These are phyloP conservation scores for Cisticola juncidis DNA, from an alignment of 2,113 vertebrate species.

Conservation along the genomic window DNA sequence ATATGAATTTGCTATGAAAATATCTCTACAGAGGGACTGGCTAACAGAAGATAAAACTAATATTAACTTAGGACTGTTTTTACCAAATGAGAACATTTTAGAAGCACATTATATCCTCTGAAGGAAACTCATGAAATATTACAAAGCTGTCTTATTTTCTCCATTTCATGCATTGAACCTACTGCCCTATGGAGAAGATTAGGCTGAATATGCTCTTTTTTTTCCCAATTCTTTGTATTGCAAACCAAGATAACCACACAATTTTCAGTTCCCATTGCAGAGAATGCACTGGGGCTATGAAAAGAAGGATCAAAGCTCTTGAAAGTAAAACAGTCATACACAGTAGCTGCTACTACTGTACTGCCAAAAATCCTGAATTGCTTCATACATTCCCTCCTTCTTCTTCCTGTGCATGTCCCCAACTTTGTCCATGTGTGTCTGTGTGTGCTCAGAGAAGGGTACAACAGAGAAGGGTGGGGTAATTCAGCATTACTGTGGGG, in stretches of 20 bases:
- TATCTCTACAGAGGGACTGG: neutral
- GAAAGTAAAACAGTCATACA: neutral
- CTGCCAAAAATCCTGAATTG: neutral
- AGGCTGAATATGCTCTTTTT: neutral
- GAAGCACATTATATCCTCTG: neutral
- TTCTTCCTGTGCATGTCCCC: fast-evolving
- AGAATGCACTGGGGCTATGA: neutral
- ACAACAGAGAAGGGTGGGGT: neutral
- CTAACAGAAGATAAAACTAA: neutral
- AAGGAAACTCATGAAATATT: neutral
- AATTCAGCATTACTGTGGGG: neutral
- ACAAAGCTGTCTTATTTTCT: slow-evolving; percentile 1
- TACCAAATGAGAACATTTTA: neutral
- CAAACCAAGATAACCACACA: neutral
- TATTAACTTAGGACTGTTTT: neutral
- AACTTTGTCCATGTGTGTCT: fast-evolving
- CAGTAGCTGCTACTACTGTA: neutral
- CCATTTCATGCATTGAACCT: neutral
- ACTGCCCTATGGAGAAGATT: neutral
- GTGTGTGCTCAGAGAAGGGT: neutral
- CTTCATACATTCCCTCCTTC: neutral
- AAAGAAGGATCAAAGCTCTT: neutral
- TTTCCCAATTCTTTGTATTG: neutral
- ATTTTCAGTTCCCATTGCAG: neutral
- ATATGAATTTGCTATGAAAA: neutral